Conservation (phyloP, 2,888 invertebrate genomes). For the Macroteleia sp. region DNA sequence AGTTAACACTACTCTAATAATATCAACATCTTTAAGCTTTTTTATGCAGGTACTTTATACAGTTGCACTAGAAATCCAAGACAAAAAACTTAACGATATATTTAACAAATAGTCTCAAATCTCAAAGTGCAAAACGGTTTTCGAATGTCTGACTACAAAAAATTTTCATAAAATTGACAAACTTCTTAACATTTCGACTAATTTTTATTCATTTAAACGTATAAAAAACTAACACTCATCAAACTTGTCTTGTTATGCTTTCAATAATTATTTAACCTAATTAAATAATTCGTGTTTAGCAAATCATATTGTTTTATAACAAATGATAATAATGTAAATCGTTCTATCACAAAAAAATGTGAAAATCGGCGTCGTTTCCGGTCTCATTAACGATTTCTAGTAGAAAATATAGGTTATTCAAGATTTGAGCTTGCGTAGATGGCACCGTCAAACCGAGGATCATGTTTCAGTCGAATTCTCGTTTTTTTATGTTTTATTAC, state of each 20-base stretch:
- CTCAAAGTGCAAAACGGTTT: slow-evolving; percentile 21
- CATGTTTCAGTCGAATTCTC: slow-evolving; percentile 4
- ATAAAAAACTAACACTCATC: slow-evolving; percentile 43
- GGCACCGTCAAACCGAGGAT: slow-evolving; percentile 43
- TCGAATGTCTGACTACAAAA: slow-evolving; percentile 28
- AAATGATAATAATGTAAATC: slow-evolving; percentile 11
- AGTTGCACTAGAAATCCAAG: slow-evolving; percentile 30
- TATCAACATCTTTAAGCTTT: slow-evolving; percentile 57
- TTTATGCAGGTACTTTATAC: slow-evolving; percentile 73
- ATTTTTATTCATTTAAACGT: slow-evolving; percentile 39
- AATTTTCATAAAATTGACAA: slow-evolving; percentile 20
- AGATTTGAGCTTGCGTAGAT: slow-evolving; percentile 37
- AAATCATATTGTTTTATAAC: slow-evolving; percentile 2
- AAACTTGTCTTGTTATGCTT: slow-evolving; percentile 17
- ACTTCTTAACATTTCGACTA: slow-evolving; percentile 35
- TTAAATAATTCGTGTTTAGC: slow-evolving; percentile 12
- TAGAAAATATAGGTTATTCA: slow-evolving; percentile 11
- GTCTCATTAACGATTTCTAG: slow-evolving; percentile 38
- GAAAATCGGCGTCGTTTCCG: slow-evolving; percentile 60
- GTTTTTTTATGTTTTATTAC: too few species aligned
- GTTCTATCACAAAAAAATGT: slow-evolving; percentile 35
- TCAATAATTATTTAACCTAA: slow-evolving; percentile 12
- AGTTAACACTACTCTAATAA: slow-evolving; percentile 49
- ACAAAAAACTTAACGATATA: slow-evolving; percentile 41
- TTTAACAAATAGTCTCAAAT: slow-evolving; percentile 32